These are phyloP conservation scores for Colinus virginianus DNA, from an alignment of 2,113 vertebrate species.

Conservation along the genomic window DNA sequence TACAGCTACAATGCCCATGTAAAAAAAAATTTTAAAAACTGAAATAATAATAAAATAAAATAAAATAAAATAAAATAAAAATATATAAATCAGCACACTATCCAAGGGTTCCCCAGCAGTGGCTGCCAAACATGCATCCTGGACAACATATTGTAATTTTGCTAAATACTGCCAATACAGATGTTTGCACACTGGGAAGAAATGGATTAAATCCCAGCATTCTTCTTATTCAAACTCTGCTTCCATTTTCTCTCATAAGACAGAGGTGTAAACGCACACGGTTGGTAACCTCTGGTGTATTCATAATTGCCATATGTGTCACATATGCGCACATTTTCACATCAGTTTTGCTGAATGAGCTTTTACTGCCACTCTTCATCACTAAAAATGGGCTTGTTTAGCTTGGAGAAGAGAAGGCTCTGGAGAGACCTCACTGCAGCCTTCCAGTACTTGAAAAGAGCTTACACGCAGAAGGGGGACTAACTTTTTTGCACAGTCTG, in stretches of 20 bases:
- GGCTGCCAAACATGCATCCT: neutral
- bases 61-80: neutral
- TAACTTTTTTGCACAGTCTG: no score
- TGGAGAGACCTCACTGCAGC: no score
- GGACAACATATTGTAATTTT: neutral
- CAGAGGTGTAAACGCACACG: neutral
- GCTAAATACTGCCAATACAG: neutral
- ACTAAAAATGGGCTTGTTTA: neutral
- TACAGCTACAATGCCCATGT: neutral
- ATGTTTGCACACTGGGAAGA: neutral
- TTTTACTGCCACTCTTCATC: neutral
- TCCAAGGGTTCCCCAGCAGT: neutral
- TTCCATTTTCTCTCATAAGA: neutral
- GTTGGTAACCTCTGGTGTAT: neutral
- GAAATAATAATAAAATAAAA: neutral
- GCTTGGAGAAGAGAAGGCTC: no score
- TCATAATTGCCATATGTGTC: accelerated
- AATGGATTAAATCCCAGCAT: neutral
- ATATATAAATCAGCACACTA: neutral
- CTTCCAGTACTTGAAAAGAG: no score
- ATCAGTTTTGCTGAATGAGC: neutral
- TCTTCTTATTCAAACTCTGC: neutral
- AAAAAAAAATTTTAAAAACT: neutral
- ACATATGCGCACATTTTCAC: neutral
- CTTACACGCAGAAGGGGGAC: no score